Evolutionary conservation across 2,888 invertebrate genomes (phyloP).

Genomic region (Poecilus cupreus): DNA sequence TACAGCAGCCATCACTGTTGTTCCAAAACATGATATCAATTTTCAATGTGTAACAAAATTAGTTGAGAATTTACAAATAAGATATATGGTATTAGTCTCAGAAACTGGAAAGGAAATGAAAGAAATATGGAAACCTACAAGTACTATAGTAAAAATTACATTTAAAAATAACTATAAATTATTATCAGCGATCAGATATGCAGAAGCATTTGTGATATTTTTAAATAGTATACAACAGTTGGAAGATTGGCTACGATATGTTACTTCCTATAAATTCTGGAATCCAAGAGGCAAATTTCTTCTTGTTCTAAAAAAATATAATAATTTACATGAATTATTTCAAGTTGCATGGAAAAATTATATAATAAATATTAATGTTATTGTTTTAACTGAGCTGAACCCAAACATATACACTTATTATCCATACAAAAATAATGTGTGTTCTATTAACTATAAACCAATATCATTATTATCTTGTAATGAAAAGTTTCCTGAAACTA

Average conservation of each 20-base stretch:
- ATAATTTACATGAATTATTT: slow-evolving; percentile 21
- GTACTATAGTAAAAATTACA: neutral
- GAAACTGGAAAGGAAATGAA: neutral
- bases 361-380: slow-evolving; percentile 13
- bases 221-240: neutral
- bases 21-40: too few species aligned
- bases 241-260: neutral
- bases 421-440: slow-evolving; percentile 33
- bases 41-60: too few species aligned
- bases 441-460: neutral
- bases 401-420: slow-evolving; percentile 25
- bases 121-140: neutral
- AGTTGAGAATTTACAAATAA: too few species aligned
- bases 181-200: neutral
- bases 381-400: neutral
- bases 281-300: slow-evolving; percentile 30
- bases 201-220: slow-evolving; percentile 2
- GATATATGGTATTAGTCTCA: slow-evolving; percentile 7
- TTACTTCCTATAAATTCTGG: slow-evolving; percentile 4
- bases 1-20: too few species aligned
- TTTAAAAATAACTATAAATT: neutral
- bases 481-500: slow-evolving; percentile 52
- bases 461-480: slow-evolving; percentile 55
- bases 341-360: slow-evolving; percentile 18
- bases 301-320: neutral